Conservation (phyloP, 2,888 invertebrate species). For the Spodoptera picta region DNA sequence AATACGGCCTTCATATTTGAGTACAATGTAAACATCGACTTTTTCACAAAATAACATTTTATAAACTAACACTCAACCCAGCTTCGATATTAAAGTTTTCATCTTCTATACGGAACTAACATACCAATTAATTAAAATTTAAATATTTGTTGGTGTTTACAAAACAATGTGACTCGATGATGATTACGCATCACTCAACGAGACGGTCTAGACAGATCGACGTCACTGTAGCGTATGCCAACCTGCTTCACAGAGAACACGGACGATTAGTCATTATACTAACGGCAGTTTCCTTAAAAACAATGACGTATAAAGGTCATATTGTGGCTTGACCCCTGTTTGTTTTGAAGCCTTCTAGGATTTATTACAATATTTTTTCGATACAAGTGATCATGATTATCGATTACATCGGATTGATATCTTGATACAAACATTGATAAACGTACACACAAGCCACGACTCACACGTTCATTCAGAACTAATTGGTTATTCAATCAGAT, state of each 20-base stretch:
- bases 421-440: too few relatives aligned
- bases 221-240: slow-evolving; percentile 1
- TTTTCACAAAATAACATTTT: too few relatives aligned
- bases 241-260: slow-evolving; percentile 1
- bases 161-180: not conserved
- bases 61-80: not conserved
- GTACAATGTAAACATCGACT: too few relatives aligned
- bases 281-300: slow-evolving; percentile 25
- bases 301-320: slow-evolving; percentile 38
- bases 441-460: not conserved
- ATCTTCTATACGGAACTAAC: not conserved
- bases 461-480: slow-evolving; percentile 12
- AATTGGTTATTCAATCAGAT: not conserved
- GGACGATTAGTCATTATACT: slow-evolving; percentile 28
- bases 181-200: slow-evolving; percentile 4
- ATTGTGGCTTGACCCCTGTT: slow-evolving; percentile 12
- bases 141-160: not conserved
- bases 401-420: not conserved
- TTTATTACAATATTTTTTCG: slow-evolving; percentile 2
- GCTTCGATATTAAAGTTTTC: slow-evolving; percentile 8
- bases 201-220: slow-evolving; percentile 16
- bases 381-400: slow-evolving; percentile 13
- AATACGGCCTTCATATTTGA: too few relatives aligned
- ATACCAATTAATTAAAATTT: slow-evolving; percentile 1
- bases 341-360: slow-evolving; percentile 6